A percentile compares a stretch with the other conserved stretches of the same genome.
Conservation (phyloP, 1,140 invertebrate genomes). For the Sesamia nonagrioides region DNA sequence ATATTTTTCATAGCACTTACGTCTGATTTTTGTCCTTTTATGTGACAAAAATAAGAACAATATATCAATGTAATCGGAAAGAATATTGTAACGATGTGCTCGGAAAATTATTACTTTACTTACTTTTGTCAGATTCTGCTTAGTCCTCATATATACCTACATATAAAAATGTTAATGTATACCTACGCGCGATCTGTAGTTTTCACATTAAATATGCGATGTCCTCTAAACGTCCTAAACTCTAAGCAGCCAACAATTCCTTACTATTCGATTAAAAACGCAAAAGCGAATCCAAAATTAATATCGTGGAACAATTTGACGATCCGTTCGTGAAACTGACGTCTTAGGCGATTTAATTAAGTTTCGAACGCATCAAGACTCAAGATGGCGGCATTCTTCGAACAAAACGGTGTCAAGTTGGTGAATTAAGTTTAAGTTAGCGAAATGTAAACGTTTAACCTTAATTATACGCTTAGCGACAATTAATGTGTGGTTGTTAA, state of each 20-base stretch:
- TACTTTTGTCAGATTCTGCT: neutral
- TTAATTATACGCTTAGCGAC: slow-evolving; percentile 30
- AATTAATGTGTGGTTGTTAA: slow-evolving; percentile 7
- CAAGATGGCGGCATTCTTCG: slow-evolving; percentile 43
- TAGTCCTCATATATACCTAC: neutral
- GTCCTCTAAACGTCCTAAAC: neutral
- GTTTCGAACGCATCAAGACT: slow-evolving; percentile 65
- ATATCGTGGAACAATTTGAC: slow-evolving; percentile 67
- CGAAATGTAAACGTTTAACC: slow-evolving; percentile 30
- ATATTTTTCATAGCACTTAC: neutral
- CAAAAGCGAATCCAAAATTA: slow-evolving; percentile 54
- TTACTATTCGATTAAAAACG: slow-evolving; percentile 35
- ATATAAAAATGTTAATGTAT: no score
- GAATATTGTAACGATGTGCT: neutral
- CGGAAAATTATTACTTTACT: slow-evolving; percentile 6
- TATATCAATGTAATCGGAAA: slow-evolving; percentile 4
- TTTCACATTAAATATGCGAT: neutral
- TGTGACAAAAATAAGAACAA: neutral
- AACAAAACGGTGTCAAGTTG: slow-evolving; percentile 48
- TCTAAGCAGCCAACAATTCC: neutral
- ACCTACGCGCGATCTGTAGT: neutral
- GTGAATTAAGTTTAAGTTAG: slow-evolving; percentile 41
- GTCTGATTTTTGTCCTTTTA: neutral
- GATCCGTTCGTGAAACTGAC: slow-evolving; percentile 64
- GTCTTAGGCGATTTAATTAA: slow-evolving; percentile 74